These are phyloP conservation scores for Cardiocondyla obscurior DNA, from an alignment of 1,140 invertebrate genomes.

Conservation along the genomic window DNA sequence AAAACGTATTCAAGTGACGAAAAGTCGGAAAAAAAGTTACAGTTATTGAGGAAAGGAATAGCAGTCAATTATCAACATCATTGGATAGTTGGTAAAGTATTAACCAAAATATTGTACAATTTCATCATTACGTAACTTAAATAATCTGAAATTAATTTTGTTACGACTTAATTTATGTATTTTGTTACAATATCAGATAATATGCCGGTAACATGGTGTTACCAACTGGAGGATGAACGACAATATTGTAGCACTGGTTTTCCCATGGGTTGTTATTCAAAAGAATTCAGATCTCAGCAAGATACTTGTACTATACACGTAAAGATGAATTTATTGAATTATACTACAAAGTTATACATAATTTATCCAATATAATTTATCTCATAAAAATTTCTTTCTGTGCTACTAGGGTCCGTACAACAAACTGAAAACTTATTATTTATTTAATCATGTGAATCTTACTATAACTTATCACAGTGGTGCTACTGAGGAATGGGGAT, in stretches of 20 bases:
- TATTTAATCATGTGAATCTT: constrained; percentile 99
- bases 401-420: constrained; percentile 49
- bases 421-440: constrained; percentile 90
- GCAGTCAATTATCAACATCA: constrained; percentile 99
- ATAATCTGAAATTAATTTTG: constrained; percentile 24
- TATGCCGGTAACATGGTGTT: constrained; percentile 99
- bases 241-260: constrained; percentile 97
- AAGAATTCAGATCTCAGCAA: constrained; percentile 85
- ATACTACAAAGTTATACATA: background rate
- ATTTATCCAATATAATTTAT: background rate
- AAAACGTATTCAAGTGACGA: constrained; percentile 89
- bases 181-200: constrained; percentile 89
- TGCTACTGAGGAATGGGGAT: constrained; percentile 92
- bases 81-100: constrained; percentile 92
- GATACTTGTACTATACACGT: constrained; percentile 87
- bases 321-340: constrained; percentile 13
- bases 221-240: constrained; percentile 89
- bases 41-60: constrained; percentile 95
- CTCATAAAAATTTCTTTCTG: background rate
- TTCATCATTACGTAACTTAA: background rate
- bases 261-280: constrained; percentile 97
- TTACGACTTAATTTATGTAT: background rate
- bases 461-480: constrained; percentile 96
- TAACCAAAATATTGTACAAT: background rate
- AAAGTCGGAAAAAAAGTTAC: constrained; percentile 89